Evolutionary conservation across 2,888 invertebrate species (phyloP).

Genomic region (Hydropsyche betteni): DNA sequence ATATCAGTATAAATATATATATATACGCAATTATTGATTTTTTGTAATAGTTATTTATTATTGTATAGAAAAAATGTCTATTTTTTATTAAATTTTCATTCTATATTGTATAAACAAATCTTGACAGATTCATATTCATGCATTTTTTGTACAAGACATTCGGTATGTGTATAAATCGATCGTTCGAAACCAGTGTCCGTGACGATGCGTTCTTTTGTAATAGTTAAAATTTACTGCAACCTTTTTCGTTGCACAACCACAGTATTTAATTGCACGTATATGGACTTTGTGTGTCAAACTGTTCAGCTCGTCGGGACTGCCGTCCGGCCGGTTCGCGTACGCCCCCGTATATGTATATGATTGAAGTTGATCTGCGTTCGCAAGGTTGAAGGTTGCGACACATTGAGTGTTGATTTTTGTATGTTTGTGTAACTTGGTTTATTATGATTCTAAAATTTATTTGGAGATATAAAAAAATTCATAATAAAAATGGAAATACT

Average conservation of each 20-base stretch:
- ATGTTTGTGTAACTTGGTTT: background rate
- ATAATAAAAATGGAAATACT: constrained; percentile 22
- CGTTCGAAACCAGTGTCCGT: too few relatives aligned
- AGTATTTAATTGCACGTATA: too few relatives aligned
- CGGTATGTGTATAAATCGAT: too few relatives aligned
- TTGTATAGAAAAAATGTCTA: constrained; percentile 18
- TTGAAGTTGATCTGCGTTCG: background rate
- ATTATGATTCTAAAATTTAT: constrained; percentile 24
- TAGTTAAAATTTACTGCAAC: too few relatives aligned
- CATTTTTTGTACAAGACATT: too few relatives aligned
- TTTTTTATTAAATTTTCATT: constrained; percentile 27
- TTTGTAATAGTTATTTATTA: constrained; percentile 11
- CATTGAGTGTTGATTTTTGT: constrained; percentile 13
- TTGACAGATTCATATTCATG: too few relatives aligned
- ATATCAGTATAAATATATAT: constrained; percentile 12
- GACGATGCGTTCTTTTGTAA: too few relatives aligned
- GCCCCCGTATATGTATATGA: background rate
- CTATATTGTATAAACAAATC: constrained; percentile 21
- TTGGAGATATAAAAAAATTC: constrained; percentile 27
- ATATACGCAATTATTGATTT: constrained; percentile 15
- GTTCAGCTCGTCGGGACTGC: background rate
- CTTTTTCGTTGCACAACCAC: too few relatives aligned
- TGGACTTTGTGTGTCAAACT: background rate
- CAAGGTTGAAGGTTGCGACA: background rate
- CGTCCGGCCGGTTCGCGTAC: too few relatives aligned